Percentiles rank a stretch among this genome's conserved stretches.
phyloP scores from a whole-genome alignment of 1,140 invertebrate genomes.

The Cecropterus lyciades region DNA sequence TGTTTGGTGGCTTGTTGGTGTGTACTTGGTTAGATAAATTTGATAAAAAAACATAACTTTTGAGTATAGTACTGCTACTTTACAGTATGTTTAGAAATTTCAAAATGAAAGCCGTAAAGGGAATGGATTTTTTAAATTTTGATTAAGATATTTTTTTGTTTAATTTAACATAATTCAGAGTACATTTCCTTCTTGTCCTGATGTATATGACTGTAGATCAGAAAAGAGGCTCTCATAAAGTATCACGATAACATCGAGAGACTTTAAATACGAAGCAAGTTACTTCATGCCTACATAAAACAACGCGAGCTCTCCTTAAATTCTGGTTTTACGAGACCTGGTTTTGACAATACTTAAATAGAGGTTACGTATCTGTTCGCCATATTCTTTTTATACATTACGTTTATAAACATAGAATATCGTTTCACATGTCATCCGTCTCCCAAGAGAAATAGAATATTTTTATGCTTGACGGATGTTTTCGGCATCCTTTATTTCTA shows the following conservation, averaged over 20 bases:
- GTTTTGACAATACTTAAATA: constrained; percentile 15
- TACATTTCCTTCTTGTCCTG: neutral
- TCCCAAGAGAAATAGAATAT: no score
- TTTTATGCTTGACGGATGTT: no score
- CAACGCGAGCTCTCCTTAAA: constrained; percentile 3
- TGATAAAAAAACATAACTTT: no score
- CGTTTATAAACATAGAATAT: no score
- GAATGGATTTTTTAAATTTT: neutral
- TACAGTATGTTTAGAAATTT: no score
- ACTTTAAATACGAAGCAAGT: constrained; percentile 4
- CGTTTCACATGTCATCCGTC: no score
- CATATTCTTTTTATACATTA: no score
- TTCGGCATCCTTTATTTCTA: no score
- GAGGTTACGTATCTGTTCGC: neutral
- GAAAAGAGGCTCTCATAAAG: constrained; percentile 5
- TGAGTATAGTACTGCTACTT: no score
- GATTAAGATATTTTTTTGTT: neutral
- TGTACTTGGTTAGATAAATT: neutral
- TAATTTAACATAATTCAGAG: no score
- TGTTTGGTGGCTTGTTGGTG: constrained; percentile 6
- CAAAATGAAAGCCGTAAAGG: no score
- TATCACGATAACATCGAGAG: constrained; percentile 12
- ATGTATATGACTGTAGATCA: neutral
- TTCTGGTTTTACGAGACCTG: neutral
- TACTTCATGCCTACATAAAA: constrained; percentile 6